These are phyloP conservation scores for Diabrotica balteata DNA, from an alignment of 2,888 invertebrate species.

Conservation along the genomic window DNA sequence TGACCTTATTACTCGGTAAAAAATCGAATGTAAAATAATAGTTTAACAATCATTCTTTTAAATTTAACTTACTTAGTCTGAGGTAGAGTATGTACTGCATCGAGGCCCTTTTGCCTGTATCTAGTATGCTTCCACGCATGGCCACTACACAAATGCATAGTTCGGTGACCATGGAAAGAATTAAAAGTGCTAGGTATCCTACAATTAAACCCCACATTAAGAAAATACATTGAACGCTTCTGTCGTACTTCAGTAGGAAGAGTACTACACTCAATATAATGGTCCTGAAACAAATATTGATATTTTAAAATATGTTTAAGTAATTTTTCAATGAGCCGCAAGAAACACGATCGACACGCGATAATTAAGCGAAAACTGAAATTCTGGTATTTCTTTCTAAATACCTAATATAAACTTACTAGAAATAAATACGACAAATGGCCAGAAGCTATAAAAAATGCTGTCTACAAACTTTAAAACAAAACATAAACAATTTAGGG, in stretches of 20 bases:
- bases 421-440: too few relatives aligned
- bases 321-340: constrained; percentile 2
- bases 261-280: constrained; percentile 67
- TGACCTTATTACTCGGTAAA: too few relatives aligned
- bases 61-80: constrained; percentile 69
- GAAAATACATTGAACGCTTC: constrained; percentile 61
- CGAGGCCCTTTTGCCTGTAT: constrained; percentile 74
- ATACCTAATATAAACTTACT: too few relatives aligned
- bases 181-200: constrained; percentile 68
- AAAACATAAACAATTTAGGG: too few relatives aligned
- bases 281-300: constrained; percentile 64
- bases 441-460: too few relatives aligned
- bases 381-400: background rate
- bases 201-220: constrained; percentile 67
- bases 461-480: too few relatives aligned
- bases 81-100: constrained; percentile 83
- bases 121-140: constrained; percentile 80
- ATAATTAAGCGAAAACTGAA: constrained; percentile 1
- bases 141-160: constrained; percentile 76
- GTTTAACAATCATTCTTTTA: too few relatives aligned
- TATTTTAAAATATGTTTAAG: too few relatives aligned
- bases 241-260: constrained; percentile 66
- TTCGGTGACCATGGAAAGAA: constrained; percentile 71
- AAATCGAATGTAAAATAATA: too few relatives aligned
- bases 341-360: background rate